Evolutionary conservation across 1,140 invertebrate species (phyloP).

Genomic region (Drosophila hydei): DNA sequence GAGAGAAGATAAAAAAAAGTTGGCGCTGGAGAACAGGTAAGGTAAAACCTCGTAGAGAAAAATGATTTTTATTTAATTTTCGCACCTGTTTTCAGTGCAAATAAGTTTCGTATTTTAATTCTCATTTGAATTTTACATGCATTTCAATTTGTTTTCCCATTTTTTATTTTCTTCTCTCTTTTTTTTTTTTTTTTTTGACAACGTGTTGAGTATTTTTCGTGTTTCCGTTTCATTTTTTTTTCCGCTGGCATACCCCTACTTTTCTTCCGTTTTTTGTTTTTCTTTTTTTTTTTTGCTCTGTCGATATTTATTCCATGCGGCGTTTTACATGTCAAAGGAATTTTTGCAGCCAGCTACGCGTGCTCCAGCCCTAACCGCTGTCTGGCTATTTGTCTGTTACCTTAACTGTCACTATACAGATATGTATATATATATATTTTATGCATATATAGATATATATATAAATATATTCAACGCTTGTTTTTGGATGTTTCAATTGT

Average conservation of each 20-base stretch:
- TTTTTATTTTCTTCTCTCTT: slow-evolving; percentile 7
- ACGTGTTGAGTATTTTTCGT: slow-evolving; percentile 11
- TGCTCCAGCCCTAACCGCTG: not conserved
- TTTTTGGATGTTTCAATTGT: slow-evolving; percentile 52
- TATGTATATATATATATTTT: slow-evolving; percentile 6
- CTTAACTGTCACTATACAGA: slow-evolving; percentile 38
- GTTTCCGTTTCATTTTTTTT: slow-evolving; percentile 1
- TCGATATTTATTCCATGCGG: slow-evolving; percentile 39
- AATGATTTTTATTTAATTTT: slow-evolving; percentile 64
- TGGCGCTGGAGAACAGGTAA: not conserved
- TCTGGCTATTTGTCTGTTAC: slow-evolving; percentile 30
- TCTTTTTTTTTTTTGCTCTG: slow-evolving; percentile 19
- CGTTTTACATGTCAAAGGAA: slow-evolving; percentile 76
- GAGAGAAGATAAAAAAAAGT: not conserved
- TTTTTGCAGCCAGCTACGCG: slow-evolving; percentile 18
- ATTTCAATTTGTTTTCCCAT: slow-evolving; percentile 62
- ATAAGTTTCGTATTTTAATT: slow-evolving; percentile 65
- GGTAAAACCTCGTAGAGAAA: not conserved
- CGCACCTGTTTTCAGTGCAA: slow-evolving; percentile 55
- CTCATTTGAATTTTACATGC: slow-evolving; percentile 62
- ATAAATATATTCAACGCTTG: not conserved
- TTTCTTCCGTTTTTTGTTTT: not conserved
- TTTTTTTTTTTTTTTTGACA: slow-evolving; percentile 22
- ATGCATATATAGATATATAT: not conserved
- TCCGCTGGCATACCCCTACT: not conserved